Conservation (phyloP, 2,888 invertebrate species). For the Ceramica pisi region DNA sequence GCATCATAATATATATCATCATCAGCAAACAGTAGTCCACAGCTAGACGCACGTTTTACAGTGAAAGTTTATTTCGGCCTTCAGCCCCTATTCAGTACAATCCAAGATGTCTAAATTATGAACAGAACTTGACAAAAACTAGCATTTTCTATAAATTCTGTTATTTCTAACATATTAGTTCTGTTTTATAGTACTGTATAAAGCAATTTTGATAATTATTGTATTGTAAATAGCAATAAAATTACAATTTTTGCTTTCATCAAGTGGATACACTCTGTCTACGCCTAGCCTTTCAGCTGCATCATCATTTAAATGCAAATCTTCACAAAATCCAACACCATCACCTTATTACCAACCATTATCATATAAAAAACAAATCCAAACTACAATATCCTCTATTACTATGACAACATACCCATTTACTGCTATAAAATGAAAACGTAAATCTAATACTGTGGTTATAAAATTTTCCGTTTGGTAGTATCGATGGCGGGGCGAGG, state of each 20-base stretch:
- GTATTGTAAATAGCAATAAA: too few species aligned
- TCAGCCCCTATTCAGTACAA: too few species aligned
- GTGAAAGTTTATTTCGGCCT: neutral
- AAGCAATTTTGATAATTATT: too few species aligned
- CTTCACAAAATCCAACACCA: neutral
- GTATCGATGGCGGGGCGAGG: constrained; percentile 72
- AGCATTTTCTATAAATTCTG: neutral
- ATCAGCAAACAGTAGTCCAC: neutral
- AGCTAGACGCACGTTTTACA: too few species aligned
- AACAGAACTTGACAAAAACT: neutral
- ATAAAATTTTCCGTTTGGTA: constrained; percentile 83
- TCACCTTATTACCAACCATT: neutral
- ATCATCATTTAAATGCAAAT: neutral
- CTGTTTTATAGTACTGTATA: too few species aligned
- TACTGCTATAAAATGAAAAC: constrained; percentile 54
- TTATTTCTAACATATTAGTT: too few species aligned
- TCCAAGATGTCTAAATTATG: too few species aligned
- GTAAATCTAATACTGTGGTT: constrained; percentile 72
- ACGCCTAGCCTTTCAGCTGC: neutral
- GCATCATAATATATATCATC: neutral
- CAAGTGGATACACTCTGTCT: neutral
- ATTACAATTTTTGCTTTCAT: neutral
- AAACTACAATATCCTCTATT: constrained; percentile 10
- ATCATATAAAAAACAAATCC: constrained; percentile 1
- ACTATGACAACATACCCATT: constrained; percentile 39